Conservation (phyloP, 2,888 invertebrate genomes). For the Aphrophora alni region DNA sequence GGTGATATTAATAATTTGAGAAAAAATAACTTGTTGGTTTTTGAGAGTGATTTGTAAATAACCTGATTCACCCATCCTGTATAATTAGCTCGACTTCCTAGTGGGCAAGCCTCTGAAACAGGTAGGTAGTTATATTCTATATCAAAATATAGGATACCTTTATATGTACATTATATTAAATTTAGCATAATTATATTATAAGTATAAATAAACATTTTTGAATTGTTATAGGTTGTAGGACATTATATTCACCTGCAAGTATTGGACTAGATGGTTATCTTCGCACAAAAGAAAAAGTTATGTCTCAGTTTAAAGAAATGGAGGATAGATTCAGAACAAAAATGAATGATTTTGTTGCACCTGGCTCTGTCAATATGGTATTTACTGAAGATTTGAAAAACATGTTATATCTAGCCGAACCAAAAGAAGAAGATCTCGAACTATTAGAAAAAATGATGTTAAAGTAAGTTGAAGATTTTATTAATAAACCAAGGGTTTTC, state of each 20-base stretch:
- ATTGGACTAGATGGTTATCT: conserved; percentile 70
- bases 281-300: conserved; percentile 61
- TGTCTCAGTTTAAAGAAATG: conserved; percentile 67
- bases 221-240: background rate
- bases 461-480: conserved; percentile 60
- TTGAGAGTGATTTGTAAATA: too few relatives aligned
- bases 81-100: too few relatives aligned
- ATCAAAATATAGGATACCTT: too few relatives aligned
- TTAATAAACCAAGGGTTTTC: background rate
- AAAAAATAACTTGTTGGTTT: too few relatives aligned
- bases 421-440: conserved; percentile 65
- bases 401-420: conserved; percentile 74
- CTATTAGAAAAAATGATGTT: conserved; percentile 72
- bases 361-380: conserved; percentile 68
- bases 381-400: conserved; percentile 88
- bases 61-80: too few relatives aligned
- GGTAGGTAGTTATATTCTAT: too few relatives aligned
- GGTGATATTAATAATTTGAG: too few relatives aligned
- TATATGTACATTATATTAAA: too few relatives aligned
- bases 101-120: too few relatives aligned
- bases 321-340: conserved; percentile 71
- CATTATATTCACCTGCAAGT: conserved; percentile 57
- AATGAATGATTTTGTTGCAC: conserved; percentile 69
- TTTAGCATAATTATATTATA: too few relatives aligned
- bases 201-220: too few relatives aligned